phyloP scores from a whole-genome alignment of 2,797 vertebrate genomes.

The Rhinoraja longicauda region DNA sequence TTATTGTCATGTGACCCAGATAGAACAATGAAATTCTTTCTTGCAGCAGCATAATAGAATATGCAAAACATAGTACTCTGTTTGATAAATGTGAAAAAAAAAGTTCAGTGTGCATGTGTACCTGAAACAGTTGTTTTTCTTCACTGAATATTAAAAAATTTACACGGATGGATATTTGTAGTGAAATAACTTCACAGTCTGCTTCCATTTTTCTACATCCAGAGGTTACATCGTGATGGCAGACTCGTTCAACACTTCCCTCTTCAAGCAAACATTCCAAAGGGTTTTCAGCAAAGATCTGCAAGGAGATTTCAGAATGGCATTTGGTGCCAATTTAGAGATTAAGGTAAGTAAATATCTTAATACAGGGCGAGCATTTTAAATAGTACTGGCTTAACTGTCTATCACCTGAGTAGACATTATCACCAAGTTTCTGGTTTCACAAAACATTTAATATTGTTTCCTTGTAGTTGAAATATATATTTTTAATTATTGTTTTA shows the following conservation, averaged over 20 bases:
- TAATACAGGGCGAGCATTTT: neutral
- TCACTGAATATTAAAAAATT: neutral
- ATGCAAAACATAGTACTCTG: neutral
- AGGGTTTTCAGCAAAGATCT: constrained; percentile 87
- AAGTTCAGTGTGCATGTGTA: too few relatives aligned
- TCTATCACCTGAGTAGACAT: too few relatives aligned
- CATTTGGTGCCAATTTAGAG: constrained; percentile 83
- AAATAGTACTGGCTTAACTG: neutral
- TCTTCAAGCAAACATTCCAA: constrained; percentile 98
- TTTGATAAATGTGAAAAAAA: too few relatives aligned
- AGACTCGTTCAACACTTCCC: constrained; percentile 94
- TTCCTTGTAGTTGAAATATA: neutral
- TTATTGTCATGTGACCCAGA: too few relatives aligned
- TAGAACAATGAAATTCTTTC: too few relatives aligned
- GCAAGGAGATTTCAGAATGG: constrained; percentile 87
- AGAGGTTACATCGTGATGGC: constrained; percentile 97
- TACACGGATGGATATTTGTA: neutral
- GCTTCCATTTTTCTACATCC: constrained; percentile 40
- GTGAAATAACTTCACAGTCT: neutral
- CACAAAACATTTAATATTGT: neutral
- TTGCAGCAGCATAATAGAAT: too few relatives aligned
- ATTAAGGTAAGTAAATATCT: constrained; percentile 71
- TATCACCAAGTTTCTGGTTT: neutral
- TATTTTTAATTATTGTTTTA: neutral
- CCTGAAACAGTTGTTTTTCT: neutral